Percentiles rank a stretch among this genome's conserved stretches.
phyloP scores from a whole-genome alignment of 2,888 invertebrate species.

The Mechanitis messenoides region DNA sequence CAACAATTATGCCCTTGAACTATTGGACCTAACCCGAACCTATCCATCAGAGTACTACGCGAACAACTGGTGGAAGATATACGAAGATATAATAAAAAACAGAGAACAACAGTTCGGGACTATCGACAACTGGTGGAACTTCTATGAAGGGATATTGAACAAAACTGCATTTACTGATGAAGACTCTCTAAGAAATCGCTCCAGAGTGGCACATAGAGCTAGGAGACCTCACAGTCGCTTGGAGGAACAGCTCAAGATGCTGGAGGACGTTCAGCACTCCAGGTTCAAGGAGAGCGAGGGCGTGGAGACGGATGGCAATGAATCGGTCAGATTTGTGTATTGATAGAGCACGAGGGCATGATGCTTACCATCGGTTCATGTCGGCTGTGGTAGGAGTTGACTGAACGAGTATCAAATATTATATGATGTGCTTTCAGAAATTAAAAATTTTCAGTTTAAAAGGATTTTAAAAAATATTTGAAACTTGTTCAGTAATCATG shows the following conservation, averaged over 20 bases:
- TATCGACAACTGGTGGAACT: conserved; percentile 70
- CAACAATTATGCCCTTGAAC: conserved; percentile 49
- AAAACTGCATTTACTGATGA: conserved; percentile 48
- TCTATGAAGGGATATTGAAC: conserved; percentile 62
- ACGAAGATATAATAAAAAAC: conserved; percentile 63
- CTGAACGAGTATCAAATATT: background rate
- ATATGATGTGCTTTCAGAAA: too few species aligned
- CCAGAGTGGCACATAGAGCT: conserved; percentile 47
- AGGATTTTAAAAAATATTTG: background rate
- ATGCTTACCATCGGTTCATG: conserved; percentile 27
- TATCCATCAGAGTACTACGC: conserved; percentile 70
- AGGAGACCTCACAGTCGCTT: conserved; percentile 55
- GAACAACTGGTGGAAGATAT: conserved; percentile 73
- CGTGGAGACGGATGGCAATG: conserved; percentile 47
- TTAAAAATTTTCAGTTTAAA: too few species aligned
- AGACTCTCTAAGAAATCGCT: conserved; percentile 47
- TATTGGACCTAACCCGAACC: conserved; percentile 60
- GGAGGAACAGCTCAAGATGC: conserved; percentile 61
- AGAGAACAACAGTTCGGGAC: conserved; percentile 68
- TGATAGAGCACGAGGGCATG: conserved; percentile 38
- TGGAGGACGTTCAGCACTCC: conserved; percentile 58
- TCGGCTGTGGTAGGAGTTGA: conserved; percentile 2
- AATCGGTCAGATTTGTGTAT: conserved; percentile 62
- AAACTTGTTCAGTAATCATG: conserved; percentile 9
- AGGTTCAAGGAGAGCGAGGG: conserved; percentile 58